Base-by-base conservation (phyloP, 2,113 vertebrate genomes). In the Tonatia bakeri region DNA sequence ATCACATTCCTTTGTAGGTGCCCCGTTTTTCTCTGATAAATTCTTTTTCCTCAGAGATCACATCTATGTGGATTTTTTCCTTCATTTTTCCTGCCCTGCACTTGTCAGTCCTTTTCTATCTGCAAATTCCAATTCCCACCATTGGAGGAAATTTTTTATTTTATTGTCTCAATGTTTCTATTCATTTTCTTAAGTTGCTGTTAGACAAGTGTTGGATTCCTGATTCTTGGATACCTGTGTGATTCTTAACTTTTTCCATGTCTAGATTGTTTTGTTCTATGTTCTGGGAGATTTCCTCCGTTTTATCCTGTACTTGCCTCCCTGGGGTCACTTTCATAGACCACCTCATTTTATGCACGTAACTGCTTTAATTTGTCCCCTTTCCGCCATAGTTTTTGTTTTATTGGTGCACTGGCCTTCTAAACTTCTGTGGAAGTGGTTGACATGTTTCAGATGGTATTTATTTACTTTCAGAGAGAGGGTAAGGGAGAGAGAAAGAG, bases 131-230 rank as follows among this genome's bases (percentile, higher is more conserved):
- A 87, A 12, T 84, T 70, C n/a, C 86, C 20, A 36, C 64, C 36
- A 72, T 59, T 13, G 15, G n/a, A 59, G 38, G 45, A 77, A 56
- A 65, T 47, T 10, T 65, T 87, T 87, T 81, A 81, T 65, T 91
- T 87, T 81, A 81, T 17, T 69, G 3, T 80, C 36, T 83, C 67
- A 11, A 61, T 65, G 65, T 79, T 81, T 73, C 73, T 91, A 31
- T 81, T 75, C 36, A 52, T 77, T 90, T 92, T 93, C 79, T 95
- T 43, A 83, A 91, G 64, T 61, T 93, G 54, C 80, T 56, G 22
- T 86, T 40, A 72, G 54, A 81, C 15, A n/a, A 64, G 40, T 54
- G 28, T 36, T 87, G 38, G 61, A 70, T 45, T 77, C 38, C 59
- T 81, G 50, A 43, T 47, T 72, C 64, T 80, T 47, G 19, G 45